Percentiles rank a stretch among this genome's conserved stretches.
Conservation (phyloP, 2,113 vertebrate genomes). For the Furnarius figulus region DNA sequence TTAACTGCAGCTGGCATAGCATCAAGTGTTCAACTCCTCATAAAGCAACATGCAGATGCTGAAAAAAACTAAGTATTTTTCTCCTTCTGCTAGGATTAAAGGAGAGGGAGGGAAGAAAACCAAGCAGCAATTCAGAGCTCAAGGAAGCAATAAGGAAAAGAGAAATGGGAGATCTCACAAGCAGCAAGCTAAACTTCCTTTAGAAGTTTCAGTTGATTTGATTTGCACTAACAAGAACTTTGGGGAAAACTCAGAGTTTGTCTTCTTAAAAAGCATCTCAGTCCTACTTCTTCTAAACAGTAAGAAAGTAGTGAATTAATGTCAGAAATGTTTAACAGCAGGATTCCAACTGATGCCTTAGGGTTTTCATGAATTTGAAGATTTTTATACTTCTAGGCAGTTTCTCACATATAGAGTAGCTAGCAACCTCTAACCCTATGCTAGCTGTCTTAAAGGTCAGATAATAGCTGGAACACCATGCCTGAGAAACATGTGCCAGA, state of each 20-base stretch:
- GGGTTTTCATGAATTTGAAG: no score
- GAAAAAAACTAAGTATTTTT: neutral
- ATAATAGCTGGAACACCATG: no score
- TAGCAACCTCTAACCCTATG: no score
- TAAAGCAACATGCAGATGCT: neutral
- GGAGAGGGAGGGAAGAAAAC: neutral
- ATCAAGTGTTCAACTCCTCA: neutral
- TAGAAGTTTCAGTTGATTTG: neutral
- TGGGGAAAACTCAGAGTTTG: neutral
- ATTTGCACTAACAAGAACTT: neutral
- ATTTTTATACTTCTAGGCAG: no score
- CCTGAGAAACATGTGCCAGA: no score
- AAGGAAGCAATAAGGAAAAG: neutral
- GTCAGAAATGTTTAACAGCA: neutral
- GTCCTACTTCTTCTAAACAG: neutral
- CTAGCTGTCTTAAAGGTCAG: no score
- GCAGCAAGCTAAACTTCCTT: neutral
- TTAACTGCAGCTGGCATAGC: neutral
- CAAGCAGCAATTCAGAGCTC: neutral
- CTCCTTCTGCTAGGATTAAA: neutral
- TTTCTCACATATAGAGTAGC: no score
- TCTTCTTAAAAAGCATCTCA: neutral
- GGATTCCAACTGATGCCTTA: no score
- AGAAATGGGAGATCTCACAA: neutral
- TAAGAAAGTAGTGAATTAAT: neutral